Evolutionary conservation across 2,888 invertebrate genomes (phyloP), one percentile per base, ranked within the genome.

Genomic region (Noctua janthe): DNA sequence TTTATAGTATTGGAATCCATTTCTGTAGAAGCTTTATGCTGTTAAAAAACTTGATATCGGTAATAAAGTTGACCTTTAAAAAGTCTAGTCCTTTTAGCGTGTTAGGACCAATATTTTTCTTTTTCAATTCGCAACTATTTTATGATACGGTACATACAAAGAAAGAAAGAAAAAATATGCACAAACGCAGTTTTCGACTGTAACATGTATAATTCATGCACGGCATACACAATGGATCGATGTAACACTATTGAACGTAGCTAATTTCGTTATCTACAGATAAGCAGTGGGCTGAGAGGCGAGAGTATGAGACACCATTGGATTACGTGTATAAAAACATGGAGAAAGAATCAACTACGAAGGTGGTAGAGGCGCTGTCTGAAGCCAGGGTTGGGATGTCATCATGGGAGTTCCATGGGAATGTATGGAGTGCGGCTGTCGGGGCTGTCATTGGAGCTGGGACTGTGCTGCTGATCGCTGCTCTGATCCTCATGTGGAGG

Each of bases 181-280:
- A 29, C 29, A 70, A 70, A 84, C 39, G 71, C 82, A 75, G 71
- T 80, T 89, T 83, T 83, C 74, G 77, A 80, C 59, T 69, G 29
- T 81, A 85, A 88, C 83, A 76, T 83, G 69, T 75, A 59, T 76
- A 78, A 80, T 83, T 85, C 81, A 82, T 87, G 87, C 86, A 88
- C 81, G 85, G 78, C 87, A 83, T 84, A 85, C 91, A 91, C 88
- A 90, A 88, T 74, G 85, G 96, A 96, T 96, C 96, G 96, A 96
- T 96, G 94, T 92, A 90, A 92, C 89, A 89, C 90, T 93, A 93
- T 93, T 93, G 91, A 92, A 93, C 93, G 92, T 92, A 92, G 92
- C 92, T 95, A 96, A 96, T 94, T 93, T 94, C 85, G 95, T 96
- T 97, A 96, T 96, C 96, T 93, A 75, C 92, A 96, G 96, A 96